Conservation (phyloP, 1,140 invertebrate species). For the Cylas formicarius region DNA sequence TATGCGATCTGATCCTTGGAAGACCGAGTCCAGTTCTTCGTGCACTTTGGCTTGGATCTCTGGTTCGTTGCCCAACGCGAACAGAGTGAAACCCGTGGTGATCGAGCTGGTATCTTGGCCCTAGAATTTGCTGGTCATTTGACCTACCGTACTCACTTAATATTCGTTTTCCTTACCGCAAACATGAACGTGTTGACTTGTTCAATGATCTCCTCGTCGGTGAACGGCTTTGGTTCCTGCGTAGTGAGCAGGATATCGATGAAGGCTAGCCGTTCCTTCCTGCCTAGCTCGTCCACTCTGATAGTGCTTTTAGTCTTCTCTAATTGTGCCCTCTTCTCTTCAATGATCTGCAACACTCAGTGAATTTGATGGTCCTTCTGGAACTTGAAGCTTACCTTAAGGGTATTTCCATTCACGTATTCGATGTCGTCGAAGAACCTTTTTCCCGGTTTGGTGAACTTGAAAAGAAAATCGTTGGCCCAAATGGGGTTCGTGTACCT, state of each 20-base stretch:
- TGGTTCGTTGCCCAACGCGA: constrained; percentile 45
- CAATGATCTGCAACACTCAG: constrained; percentile 12
- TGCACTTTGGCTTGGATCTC: constrained; percentile 49
- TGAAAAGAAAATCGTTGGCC: no score
- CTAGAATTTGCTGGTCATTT: constrained; percentile 15
- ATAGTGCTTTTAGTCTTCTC: constrained; percentile 58
- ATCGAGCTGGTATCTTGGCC: constrained; percentile 59
- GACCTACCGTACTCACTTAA: background rate
- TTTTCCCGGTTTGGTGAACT: constrained; percentile 49
- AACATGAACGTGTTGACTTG: constrained; percentile 86
- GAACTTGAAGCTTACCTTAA: constrained; percentile 46
- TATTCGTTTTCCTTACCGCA: constrained; percentile 47
- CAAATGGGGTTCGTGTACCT: no score
- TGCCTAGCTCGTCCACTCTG: constrained; percentile 10
- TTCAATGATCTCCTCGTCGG: constrained; percentile 64
- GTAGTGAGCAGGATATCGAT: constrained; percentile 47
- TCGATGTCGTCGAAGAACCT: constrained; percentile 54
- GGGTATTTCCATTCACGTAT: constrained; percentile 64
- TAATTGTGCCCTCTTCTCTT: constrained; percentile 41
- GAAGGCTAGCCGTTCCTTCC: constrained; percentile 54
- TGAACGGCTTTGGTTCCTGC: constrained; percentile 50
- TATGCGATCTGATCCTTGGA: constrained; percentile 44
- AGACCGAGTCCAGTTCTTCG: constrained; percentile 58
- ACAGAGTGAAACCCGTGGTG: constrained; percentile 50
- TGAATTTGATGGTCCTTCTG: constrained; percentile 33